Evolutionary conservation across 2,888 invertebrate genomes (phyloP).

Genomic region (Vannuccia rotundouncinata): DNA sequence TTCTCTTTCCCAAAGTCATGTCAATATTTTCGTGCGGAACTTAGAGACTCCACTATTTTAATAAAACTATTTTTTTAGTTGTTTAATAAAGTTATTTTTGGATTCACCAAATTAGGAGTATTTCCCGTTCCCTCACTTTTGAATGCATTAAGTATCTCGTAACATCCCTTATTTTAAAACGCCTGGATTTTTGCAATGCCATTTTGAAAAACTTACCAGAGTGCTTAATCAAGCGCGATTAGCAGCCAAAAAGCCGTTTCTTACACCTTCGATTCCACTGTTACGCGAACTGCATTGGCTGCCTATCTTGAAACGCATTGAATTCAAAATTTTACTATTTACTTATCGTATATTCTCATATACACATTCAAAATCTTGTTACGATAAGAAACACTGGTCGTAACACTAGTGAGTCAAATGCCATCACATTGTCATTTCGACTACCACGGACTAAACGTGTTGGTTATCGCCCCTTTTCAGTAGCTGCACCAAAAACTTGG

Average conservation of each 20-base stretch:
- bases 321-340: neutral
- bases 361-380: neutral
- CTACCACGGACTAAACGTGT: conserved; percentile 1
- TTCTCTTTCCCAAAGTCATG: too few species aligned
- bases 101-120: neutral
- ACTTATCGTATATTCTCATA: neutral
- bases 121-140: neutral
- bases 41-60: too few species aligned
- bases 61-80: too few species aligned
- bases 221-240: neutral
- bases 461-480: conserved; percentile 16
- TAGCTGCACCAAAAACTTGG: conserved; percentile 4
- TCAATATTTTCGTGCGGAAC: too few species aligned
- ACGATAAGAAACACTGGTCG: conserved; percentile 9
- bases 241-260: neutral
- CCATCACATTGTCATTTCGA: conserved; percentile 11
- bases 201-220: neutral
- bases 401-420: conserved; percentile 20
- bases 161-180: neutral
- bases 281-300: neutral
- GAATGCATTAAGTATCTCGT: neutral
- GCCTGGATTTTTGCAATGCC: neutral
- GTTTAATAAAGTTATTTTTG: neutral
- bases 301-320: neutral
- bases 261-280: neutral